Evolutionary conservation across 2,888 invertebrate genomes (phyloP).

Genomic region (Aromia moschata): DNA sequence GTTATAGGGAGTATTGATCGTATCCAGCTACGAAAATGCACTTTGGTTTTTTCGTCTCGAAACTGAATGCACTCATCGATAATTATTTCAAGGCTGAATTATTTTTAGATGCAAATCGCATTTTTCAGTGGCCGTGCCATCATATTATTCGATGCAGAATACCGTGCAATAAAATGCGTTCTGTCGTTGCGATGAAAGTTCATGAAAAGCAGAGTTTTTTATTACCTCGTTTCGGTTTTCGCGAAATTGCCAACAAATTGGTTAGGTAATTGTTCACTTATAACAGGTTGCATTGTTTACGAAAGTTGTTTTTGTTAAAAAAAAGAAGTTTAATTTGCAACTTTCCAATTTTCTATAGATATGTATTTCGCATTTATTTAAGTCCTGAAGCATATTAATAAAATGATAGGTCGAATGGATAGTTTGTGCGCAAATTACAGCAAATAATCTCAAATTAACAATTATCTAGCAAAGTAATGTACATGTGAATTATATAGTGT

Average conservation of each 20-base stretch:
- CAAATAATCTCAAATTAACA: neutral
- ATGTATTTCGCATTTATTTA: constrained; percentile 7
- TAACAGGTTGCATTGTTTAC: neutral
- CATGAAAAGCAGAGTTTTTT: constrained; percentile 1
- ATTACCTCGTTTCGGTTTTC: neutral
- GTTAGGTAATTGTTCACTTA: neutral
- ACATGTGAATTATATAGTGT: too few relatives aligned
- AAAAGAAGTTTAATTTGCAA: constrained; percentile 1
- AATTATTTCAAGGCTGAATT: constrained; percentile 18
- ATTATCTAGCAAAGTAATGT: too few relatives aligned
- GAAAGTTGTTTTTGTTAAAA: constrained; percentile 7
- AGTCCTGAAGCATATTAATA: too few relatives aligned
- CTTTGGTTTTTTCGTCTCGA: constrained; percentile 1
- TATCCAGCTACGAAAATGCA: constrained; percentile 5
- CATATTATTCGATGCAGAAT: neutral
- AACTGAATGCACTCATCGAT: constrained; percentile 13
- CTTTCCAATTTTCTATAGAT: constrained; percentile 16
- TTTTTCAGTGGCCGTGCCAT: constrained; percentile 3
- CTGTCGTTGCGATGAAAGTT: neutral
- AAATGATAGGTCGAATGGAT: neutral
- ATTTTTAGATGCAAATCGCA: constrained; percentile 23
- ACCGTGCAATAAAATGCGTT: neutral
- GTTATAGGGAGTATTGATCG: constrained; percentile 40
- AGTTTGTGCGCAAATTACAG: neutral
- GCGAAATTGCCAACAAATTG: neutral